Base-by-base conservation (phyloP, 2,888 invertebrate genomes). In the Asteroscopus sphinx region DNA sequence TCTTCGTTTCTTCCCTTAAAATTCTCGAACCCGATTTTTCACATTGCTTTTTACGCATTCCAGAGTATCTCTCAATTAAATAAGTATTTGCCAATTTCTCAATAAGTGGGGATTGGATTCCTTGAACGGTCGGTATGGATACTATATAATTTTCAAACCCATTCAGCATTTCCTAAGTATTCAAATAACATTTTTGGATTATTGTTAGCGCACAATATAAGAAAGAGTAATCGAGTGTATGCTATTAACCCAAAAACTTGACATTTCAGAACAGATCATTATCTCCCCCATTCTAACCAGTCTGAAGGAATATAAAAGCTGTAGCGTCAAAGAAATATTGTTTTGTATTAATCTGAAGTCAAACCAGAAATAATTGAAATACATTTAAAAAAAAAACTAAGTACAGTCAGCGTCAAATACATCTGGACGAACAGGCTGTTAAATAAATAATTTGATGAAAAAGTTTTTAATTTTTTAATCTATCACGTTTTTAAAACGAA, bases 161-260 rank as follows among this genome's bases (percentile, higher is more conserved):
- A 40, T 68, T 61, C 32, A 21, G n/a, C 35, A 63, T 52, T 57
- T 58, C 13, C 53, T 64, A 28, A 48, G 51, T 30, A 32, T 37
- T 13, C 16, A 35, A 16, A 51, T 42, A 54, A 48, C 51, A 60
- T 60, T 60, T 17, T 44, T 15, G 9, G 49, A 55, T 36, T 17
- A 12, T 61, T 52, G 32, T 42, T 26, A 15, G 40, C 40, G 11
- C 28, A 33, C 32, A 42, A 46, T 51, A 42, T 48, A 45, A 36
- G 15, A 52, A 55, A 21, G 42, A 37, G 33, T 52, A 42, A 25
- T 56, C 37, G 53, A 72, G 15, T 64, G 58, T 40, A 62, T 16
- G 68, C 52, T 59, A 68, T 73, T 73, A 75, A 73, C 73, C 73
- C 54, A 73, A 72, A 64, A 72, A 59, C 73, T 62, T 73, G 76